These are phyloP conservation scores for Fulmarus glacialis DNA, from an alignment of 2,113 vertebrate genomes.

Conservation along the genomic window DNA sequence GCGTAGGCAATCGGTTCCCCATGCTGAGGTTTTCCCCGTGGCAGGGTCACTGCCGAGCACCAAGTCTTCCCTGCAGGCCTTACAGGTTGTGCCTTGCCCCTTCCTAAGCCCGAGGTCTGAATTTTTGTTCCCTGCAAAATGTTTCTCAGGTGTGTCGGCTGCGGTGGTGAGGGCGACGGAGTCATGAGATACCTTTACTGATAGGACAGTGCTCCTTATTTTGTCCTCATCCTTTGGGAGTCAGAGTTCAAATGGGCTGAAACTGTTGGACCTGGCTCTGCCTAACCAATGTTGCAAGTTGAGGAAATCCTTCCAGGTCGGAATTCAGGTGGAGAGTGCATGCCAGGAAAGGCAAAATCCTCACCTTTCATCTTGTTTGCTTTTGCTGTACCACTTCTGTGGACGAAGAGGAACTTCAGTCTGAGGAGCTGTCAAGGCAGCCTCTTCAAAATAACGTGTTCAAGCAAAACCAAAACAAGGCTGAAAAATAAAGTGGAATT, in stretches of 20 bases:
- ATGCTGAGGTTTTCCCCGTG: background rate
- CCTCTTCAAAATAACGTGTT: background rate
- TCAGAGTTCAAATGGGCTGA: background rate
- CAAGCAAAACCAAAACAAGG: background rate
- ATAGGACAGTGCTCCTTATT: background rate
- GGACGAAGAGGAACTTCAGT: background rate
- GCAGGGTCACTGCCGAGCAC: background rate
- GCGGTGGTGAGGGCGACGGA: background rate
- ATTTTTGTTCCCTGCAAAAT: background rate
- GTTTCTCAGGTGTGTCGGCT: background rate
- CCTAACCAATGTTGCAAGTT: background rate
- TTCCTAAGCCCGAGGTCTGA: background rate
- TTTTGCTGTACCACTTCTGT: background rate
- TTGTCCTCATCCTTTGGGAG: background rate
- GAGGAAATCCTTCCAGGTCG: background rate
- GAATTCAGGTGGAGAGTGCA: background rate
- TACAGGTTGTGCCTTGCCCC: background rate
- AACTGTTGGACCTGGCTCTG: background rate
- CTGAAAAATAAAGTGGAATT: background rate
- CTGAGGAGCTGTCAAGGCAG: background rate
- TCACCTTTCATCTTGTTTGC: background rate
- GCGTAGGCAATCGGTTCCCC: fast-evolving
- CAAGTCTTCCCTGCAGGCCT: background rate
- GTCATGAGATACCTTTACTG: background rate
- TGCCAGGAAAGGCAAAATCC: background rate